A percentile compares a stretch with the other conserved stretches of the same genome.
phyloP scores from a whole-genome alignment of 1,140 invertebrate species.

The Lerema accius region DNA sequence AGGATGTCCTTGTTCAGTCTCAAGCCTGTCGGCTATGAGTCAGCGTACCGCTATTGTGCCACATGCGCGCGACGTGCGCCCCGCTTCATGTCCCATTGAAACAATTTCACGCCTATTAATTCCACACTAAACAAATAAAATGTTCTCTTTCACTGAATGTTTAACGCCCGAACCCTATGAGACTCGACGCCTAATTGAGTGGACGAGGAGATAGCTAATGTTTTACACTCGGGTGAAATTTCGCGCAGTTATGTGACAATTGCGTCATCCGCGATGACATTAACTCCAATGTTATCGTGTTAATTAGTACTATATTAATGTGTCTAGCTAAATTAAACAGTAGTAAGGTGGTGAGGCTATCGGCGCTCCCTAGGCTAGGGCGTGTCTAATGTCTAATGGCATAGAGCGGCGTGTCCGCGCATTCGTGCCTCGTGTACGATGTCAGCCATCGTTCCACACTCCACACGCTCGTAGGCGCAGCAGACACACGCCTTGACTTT shows the following conservation, averaged over 20 bases:
- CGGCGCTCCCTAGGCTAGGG: constrained; percentile 30
- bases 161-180: constrained; percentile 21
- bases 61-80: constrained; percentile 32
- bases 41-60: constrained; percentile 63
- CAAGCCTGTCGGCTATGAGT: constrained; percentile 57
- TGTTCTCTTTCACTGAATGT: background rate
- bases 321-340: constrained; percentile 21
- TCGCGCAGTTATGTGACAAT: constrained; percentile 23
- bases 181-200: constrained; percentile 21
- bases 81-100: background rate
- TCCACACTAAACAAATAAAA: constrained; percentile 14
- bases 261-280: constrained; percentile 15
- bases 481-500: constrained; percentile 75
- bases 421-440: constrained; percentile 2
- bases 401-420: background rate
- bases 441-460: constrained; percentile 29
- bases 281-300: constrained; percentile 27
- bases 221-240: constrained; percentile 32
- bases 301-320: constrained; percentile 13
- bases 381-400: constrained; percentile 28
- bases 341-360: constrained; percentile 21
- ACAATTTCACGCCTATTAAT: constrained; percentile 13
- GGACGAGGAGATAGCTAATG: constrained; percentile 6
- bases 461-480: constrained; percentile 36
- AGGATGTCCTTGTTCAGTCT: constrained; percentile 76